Evolutionary conservation across 1,140 invertebrate genomes (phyloP).

Genomic region (Caenorhabditis brenneri): DNA sequence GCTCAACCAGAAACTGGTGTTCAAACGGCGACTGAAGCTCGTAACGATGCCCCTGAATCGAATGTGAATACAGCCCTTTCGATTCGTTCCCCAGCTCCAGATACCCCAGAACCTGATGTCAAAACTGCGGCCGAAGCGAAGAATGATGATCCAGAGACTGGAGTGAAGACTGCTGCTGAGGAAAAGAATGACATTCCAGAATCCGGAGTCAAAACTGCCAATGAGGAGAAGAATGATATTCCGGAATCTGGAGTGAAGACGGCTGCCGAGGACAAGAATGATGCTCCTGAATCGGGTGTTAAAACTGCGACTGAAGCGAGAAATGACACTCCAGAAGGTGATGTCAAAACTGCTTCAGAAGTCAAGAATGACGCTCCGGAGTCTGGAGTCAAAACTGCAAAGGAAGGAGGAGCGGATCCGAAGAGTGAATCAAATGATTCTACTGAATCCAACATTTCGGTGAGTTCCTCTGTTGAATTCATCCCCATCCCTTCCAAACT

Average conservation of each 20-base stretch:
- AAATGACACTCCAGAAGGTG: not conserved
- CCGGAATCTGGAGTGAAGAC: conserved; percentile 2
- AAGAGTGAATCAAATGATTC: not conserved
- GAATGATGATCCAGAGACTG: not conserved
- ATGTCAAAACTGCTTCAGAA: not conserved
- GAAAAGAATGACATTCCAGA: not conserved
- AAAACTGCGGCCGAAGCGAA: not conserved
- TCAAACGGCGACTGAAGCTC: not conserved
- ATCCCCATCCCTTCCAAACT: too few relatives aligned
- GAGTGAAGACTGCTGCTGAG: not conserved
- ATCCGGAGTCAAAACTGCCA: not conserved
- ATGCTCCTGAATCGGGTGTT: not conserved
- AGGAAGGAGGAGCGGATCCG: not conserved
- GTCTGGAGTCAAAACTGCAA: too few relatives aligned
- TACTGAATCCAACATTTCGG: too few relatives aligned
- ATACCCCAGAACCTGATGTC: not conserved
- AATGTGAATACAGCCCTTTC: conserved; percentile 12
- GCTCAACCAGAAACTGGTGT: not conserved
- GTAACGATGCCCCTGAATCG: conserved; percentile 28
- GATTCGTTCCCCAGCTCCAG: not conserved
- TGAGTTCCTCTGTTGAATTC: too few relatives aligned
- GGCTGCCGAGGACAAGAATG: not conserved
- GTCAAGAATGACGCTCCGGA: too few relatives aligned
- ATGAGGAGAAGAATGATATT: not conserved
- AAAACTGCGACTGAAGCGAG: not conserved